Percentiles rank a stretch among this genome's conserved stretches.
Evolutionary conservation across 1,140 invertebrate genomes (phyloP).

Genomic region (Diabrotica undecimpunctata): DNA sequence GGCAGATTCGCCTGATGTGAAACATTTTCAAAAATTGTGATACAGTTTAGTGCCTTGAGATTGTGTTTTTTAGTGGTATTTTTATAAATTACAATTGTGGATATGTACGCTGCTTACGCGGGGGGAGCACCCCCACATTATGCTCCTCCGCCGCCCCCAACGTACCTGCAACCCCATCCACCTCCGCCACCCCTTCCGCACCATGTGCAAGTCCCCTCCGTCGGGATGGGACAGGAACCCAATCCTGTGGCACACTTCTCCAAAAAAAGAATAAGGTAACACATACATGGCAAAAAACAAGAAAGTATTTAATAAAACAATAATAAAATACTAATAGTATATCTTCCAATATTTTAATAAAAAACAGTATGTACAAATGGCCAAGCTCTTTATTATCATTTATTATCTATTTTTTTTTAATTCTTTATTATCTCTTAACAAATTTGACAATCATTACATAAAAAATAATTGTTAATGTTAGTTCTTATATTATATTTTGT

Average conservation of each 20-base stretch:
- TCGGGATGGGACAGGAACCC: conserved; percentile 45
- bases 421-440: too few relatives aligned
- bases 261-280: conserved; percentile 49
- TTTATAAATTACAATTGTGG: conserved; percentile 22
- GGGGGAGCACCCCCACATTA: conserved; percentile 56
- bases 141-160: conserved; percentile 51
- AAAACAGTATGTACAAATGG: too few relatives aligned
- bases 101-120: conserved; percentile 51
- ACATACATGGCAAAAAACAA: too few relatives aligned
- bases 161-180: conserved; percentile 50
- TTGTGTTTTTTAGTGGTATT: background rate
- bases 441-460: too few relatives aligned
- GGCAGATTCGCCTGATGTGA: background rate
- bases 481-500: too few relatives aligned
- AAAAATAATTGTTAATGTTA: too few relatives aligned
- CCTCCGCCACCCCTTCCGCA: conserved; percentile 47
- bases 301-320: too few relatives aligned
- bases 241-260: conserved; percentile 48
- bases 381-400: too few relatives aligned
- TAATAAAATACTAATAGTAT: too few relatives aligned
- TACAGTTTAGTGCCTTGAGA: conserved; percentile 9
- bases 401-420: too few relatives aligned
- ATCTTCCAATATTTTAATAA: too few relatives aligned
- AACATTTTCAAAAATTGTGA: conserved; percentile 4
- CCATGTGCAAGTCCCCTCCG: conserved; percentile 40